Conservation (phyloP, 2,113 vertebrate species). For the Leucosticte australis region DNA sequence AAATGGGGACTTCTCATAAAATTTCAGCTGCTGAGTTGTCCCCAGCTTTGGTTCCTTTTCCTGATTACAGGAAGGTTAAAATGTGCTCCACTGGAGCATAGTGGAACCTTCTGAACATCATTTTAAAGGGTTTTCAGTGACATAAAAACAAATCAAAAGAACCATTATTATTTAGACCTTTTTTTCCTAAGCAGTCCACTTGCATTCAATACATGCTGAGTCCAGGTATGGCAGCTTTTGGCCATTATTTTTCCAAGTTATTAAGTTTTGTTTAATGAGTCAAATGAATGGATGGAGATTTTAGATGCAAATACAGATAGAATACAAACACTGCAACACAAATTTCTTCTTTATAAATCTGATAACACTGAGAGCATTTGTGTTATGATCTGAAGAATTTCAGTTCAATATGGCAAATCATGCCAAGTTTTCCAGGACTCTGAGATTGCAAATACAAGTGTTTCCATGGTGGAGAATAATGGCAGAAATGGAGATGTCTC, state of each 20-base stretch:
- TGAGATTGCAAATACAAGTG: not conserved
- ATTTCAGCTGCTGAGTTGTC: not conserved
- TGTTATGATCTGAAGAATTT: not conserved
- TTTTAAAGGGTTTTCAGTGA: not conserved
- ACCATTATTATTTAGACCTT: not conserved
- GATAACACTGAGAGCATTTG: not conserved
- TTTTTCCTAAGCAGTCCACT: not conserved
- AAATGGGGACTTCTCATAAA: not conserved
- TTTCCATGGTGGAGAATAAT: not conserved
- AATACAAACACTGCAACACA: not conserved
- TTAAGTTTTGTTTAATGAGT: not conserved
- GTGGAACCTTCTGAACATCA: not conserved
- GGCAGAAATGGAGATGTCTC: not conserved
- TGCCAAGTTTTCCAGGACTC: not conserved
- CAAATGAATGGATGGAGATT: not conserved
- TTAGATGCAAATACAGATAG: not conserved
- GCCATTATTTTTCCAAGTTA: not conserved
- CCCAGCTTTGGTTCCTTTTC: not conserved
- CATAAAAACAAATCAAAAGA: not conserved
- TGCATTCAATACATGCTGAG: rapidly evolving
- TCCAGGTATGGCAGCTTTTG: not conserved
- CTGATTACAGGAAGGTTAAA: not conserved
- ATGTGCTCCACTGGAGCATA: not conserved
- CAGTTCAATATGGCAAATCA: not conserved
- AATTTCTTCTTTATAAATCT: not conserved